phyloP scores from a whole-genome alignment of 2,797 vertebrate genomes.

The Atherinosoma microstoma region DNA sequence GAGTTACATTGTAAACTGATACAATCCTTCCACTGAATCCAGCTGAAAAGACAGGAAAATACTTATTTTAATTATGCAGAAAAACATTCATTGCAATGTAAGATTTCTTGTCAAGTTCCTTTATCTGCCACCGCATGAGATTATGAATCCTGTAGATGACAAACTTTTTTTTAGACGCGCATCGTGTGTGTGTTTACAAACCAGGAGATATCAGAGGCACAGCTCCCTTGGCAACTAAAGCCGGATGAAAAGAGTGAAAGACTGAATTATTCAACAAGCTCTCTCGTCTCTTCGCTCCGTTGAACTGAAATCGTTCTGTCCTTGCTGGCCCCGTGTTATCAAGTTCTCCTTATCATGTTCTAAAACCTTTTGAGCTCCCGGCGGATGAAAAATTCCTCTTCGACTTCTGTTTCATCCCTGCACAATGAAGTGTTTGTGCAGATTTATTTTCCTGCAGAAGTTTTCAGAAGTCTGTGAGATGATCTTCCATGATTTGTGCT shows the following conservation, averaged over 20 bases:
- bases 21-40: neutral
- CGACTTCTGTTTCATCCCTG: constrained; percentile 17
- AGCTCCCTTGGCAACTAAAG: constrained; percentile 55
- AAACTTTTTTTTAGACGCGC: constrained; percentile 17
- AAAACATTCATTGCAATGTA: neutral
- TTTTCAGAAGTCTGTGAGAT: constrained; percentile 13
- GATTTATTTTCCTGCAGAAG: constrained; percentile 8
- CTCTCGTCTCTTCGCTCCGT: constrained; percentile 42
- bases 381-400: constrained; percentile 26
- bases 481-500: neutral
- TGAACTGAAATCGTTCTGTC: constrained; percentile 58
- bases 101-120: neutral
- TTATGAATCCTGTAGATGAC: constrained; percentile 7
- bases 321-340: constrained; percentile 39
- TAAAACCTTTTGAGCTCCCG: constrained; percentile 27
- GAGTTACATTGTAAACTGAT: constrained; percentile 11
- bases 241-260: constrained; percentile 55
- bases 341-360: constrained; percentile 57
- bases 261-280: constrained; percentile 73
- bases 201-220: constrained; percentile 38
- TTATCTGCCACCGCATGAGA: neutral
- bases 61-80: neutral
- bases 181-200: constrained; percentile 51
- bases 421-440: constrained; percentile 31
- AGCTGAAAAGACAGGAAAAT: constrained; percentile 1